phyloP scores from a whole-genome alignment of 2,797 vertebrate species.

The Percopsis omiscomaycus region DNA sequence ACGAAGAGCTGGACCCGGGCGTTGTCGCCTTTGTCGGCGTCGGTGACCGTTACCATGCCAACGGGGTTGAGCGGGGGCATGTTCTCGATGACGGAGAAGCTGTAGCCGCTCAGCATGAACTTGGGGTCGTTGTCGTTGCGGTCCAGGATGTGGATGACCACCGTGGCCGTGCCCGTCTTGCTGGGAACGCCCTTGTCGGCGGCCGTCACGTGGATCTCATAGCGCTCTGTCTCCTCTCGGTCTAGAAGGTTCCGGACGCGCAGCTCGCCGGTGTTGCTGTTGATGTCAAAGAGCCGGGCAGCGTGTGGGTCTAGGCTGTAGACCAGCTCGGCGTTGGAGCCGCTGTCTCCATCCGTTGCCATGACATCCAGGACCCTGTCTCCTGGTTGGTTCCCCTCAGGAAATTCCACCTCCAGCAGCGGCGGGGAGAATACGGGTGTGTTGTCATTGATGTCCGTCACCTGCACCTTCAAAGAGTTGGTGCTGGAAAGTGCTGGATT shows the following conservation, averaged over 20 bases:
- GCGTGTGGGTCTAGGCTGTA: conserved; percentile 86
- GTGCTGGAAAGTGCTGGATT: conserved; percentile 96
- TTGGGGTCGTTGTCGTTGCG: conserved; percentile 98
- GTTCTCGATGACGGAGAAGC: conserved; percentile 96
- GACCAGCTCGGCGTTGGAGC: conserved; percentile 88
- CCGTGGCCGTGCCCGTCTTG: conserved; percentile 90
- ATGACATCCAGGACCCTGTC: conserved; percentile 85
- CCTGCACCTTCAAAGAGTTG: conserved; percentile 94
- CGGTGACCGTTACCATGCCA: conserved; percentile 94
- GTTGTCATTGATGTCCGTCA: conserved; percentile 95
- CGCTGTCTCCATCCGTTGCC: conserved; percentile 90
- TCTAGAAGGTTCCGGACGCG: conserved; percentile 88
- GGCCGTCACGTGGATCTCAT: conserved; percentile 89
- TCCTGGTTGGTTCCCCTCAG: conserved; percentile 88
- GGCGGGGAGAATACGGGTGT: conserved; percentile 87
- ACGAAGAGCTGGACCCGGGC: conserved; percentile 86
- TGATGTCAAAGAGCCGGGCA: conserved; percentile 86
- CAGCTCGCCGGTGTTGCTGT: conserved; percentile 85
- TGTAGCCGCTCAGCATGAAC: conserved; percentile 94
- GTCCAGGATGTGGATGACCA: conserved; percentile 89
- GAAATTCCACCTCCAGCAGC: conserved; percentile 85
- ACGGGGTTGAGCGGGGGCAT: conserved; percentile 92
- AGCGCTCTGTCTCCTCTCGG: conserved; percentile 87
- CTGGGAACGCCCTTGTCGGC: conserved; percentile 92
- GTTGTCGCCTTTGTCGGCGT: conserved; percentile 92